Evolutionary conservation across 2,888 invertebrate genomes (phyloP), one percentile per base, ranked within the genome.

Genomic region (Epinotia demarniana): DNA sequence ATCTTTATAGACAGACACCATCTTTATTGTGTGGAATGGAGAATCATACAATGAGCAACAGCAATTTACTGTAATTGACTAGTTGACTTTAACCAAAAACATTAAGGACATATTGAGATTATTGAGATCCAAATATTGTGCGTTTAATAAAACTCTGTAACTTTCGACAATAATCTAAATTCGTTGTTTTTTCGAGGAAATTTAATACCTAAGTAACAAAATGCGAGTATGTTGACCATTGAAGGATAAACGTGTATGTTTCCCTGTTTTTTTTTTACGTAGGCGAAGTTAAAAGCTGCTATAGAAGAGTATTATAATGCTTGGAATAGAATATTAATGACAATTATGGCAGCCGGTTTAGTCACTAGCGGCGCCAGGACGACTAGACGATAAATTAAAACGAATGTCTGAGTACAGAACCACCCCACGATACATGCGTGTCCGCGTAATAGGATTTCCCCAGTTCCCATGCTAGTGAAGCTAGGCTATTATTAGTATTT

Each of bases 381-480:
- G 58, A 46, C 68, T 69, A 69, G 68, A 69, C 68, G 58, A 46
- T 69, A 69, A 58, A 60, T 69, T 69, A 46, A 69, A 69, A 60
- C 43, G 58, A 23, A 60, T 60, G 46, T 46, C 23, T 69, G 58
- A 39, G 39, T 68, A 58, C 58, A 46, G 46, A 27, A 49, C 19
- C 57, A 60, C 68, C 58, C 68, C 43, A 23, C 58, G 68, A 11
- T 46, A 58, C 68, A 68, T 68, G 57, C 57, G 57, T 18, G 57
- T 57, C 33, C 57, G 57, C 68, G 68, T 69, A 69, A 60, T 60
- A 69, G 58, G 68, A 69, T 69, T 69, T 69, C 58, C 58, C 68
- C 68, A 23, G n/a, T 58, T 69, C 39, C 23, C 43, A 46, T 58
- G 58, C 58, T 58, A 16, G n/a, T 39, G 39, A 55, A 55, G 18